These are phyloP conservation scores for Lasioglossum albipes DNA, from an alignment of 1,140 invertebrate species.

Conservation along the genomic window DNA sequence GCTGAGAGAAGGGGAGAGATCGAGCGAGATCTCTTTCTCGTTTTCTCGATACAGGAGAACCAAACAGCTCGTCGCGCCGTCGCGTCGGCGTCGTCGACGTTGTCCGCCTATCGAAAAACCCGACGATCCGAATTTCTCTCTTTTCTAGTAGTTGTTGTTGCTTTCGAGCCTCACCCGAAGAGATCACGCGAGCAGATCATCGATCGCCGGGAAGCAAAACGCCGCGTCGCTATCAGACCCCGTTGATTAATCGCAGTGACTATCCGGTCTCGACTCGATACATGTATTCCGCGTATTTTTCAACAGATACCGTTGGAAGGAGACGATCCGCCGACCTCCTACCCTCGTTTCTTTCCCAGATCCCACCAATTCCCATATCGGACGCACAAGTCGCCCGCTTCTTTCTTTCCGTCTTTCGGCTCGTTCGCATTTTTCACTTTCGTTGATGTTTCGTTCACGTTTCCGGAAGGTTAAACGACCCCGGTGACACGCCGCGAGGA, in stretches of 20 bases:
- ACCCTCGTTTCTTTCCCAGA: constrained; percentile 60
- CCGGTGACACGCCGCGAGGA: not conserved
- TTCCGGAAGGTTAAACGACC: not conserved
- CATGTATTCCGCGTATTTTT: constrained; percentile 43
- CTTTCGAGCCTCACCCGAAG: too few species aligned
- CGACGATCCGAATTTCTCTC: not conserved
- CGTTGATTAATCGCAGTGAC: constrained; percentile 33
- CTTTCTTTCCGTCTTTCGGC: too few species aligned
- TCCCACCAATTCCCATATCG: constrained; percentile 37
- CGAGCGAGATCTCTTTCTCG: constrained; percentile 30
- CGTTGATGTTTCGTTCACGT: too few species aligned
- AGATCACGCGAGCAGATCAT: not conserved
- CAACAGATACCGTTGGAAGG: constrained; percentile 24
- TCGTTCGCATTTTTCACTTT: too few species aligned
- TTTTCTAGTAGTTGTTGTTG: too few species aligned
- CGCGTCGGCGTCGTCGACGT: too few species aligned
- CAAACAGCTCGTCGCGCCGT: not conserved
- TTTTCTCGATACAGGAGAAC: constrained; percentile 5
- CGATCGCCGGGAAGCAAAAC: constrained; percentile 12
- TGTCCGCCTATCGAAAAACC: too few species aligned
- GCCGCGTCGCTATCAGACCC: constrained; percentile 1
- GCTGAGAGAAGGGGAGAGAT: constrained; percentile 40
- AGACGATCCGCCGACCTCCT: constrained; percentile 55
- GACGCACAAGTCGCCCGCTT: too few species aligned
- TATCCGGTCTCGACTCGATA: constrained; percentile 45